A percentile compares a stretch with the other conserved stretches of the same genome.
phyloP scores from a whole-genome alignment of 2,797 vertebrate genomes.

The Stomatorhinus walkeri region DNA sequence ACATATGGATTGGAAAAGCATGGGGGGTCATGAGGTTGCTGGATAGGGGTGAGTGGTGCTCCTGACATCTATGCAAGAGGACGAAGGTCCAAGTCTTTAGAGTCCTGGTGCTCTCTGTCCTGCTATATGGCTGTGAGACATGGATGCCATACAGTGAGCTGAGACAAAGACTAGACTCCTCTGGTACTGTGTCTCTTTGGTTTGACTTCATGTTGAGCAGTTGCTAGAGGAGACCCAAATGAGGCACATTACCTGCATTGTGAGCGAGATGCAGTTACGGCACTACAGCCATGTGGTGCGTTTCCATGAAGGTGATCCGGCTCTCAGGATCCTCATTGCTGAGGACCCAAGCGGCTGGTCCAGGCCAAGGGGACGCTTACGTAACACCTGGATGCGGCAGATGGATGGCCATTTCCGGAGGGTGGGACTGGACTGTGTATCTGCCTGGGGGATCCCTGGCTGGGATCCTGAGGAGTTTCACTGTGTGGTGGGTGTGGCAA shows the following conservation, averaged over 20 bases:
- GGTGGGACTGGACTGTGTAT: too few species aligned
- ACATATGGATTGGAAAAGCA: neutral
- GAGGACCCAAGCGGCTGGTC: neutral
- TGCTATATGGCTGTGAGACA: neutral
- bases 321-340: neutral
- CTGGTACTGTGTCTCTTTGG: neutral
- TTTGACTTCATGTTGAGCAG: neutral
- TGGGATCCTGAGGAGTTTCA: too few species aligned
- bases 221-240: neutral
- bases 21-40: neutral
- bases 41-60: neutral
- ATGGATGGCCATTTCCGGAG: too few species aligned
- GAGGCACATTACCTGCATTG: neutral
- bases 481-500: too few species aligned
- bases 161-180: neutral
- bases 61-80: neutral
- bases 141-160: neutral
- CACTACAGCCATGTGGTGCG: too few species aligned
- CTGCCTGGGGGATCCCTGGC: too few species aligned
- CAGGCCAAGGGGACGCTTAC: too few species aligned
- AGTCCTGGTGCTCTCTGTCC: neutral
- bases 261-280: neutral
- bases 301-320: neutral
- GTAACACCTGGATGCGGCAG: too few species aligned
- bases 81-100: neutral